phyloP scores from a whole-genome alignment of 2,888 invertebrate species.

The Bibio marci region DNA sequence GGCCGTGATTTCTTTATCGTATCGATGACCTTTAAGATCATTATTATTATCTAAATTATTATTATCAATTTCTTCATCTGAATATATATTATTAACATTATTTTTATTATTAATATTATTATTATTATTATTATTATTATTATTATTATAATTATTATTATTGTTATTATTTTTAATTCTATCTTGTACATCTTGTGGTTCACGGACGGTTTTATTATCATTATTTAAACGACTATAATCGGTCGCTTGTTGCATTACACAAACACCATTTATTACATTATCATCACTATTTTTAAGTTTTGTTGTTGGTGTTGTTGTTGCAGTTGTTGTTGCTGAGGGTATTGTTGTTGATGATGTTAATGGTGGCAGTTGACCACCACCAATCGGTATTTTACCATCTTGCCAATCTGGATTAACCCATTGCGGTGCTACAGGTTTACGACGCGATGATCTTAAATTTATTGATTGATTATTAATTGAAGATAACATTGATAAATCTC shows the following conservation, averaged over 20 bases:
- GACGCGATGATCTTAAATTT: conserved; percentile 45
- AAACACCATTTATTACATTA: conserved; percentile 85
- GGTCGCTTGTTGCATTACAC: conserved; percentile 75
- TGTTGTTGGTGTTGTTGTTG: background rate
- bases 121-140: too few species aligned
- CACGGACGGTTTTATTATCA: conserved; percentile 33
- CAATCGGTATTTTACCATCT: conserved; percentile 34
- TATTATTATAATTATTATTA: background rate
- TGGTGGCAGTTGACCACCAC: conserved; percentile 19
- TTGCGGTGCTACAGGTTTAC: conserved; percentile 92
- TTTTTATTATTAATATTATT: too few species aligned
- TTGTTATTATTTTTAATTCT: conserved; percentile 1
- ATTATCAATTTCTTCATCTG: too few species aligned
- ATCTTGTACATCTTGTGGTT: conserved; percentile 55
- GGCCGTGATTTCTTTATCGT: too few species aligned
- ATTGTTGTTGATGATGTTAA: conserved; percentile 13
- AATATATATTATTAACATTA: too few species aligned
- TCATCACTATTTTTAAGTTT: conserved; percentile 38
- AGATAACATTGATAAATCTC: conserved; percentile 21
- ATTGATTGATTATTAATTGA: conserved; percentile 13
- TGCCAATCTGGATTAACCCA: conserved; percentile 95
- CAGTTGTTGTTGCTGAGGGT: conserved; percentile 10
- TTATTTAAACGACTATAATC: conserved; percentile 35
- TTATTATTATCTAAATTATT: too few species aligned
- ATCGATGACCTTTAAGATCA: too few species aligned